phyloP scores from a whole-genome alignment of 2,113 vertebrate genomes.

The Collichthys lucidus region DNA sequence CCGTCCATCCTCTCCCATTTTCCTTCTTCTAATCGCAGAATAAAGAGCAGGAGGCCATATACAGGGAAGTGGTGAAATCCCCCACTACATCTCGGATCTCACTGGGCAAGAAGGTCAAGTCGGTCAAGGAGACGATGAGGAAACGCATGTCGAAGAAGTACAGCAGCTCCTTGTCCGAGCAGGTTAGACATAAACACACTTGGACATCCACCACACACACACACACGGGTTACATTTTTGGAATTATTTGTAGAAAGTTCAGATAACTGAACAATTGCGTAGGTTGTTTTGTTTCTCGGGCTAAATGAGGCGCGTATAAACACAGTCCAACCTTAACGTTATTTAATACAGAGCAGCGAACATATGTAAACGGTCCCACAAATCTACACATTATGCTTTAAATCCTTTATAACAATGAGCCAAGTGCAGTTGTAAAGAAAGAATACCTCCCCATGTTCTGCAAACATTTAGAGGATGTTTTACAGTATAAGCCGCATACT shows the following conservation, averaged over 20 bases:
- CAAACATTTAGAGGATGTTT: slow-evolving; percentile 65
- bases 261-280: background rate
- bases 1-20: background rate
- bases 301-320: background rate
- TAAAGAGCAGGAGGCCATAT: slow-evolving; percentile 93
- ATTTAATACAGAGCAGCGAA: background rate
- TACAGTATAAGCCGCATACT: slow-evolving; percentile 48
- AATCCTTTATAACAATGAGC: background rate
- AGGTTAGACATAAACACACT: slow-evolving; percentile 83
- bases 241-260: background rate
- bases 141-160: slow-evolving; percentile 99
- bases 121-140: slow-evolving; percentile 99
- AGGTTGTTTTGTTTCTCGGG: background rate
- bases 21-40: slow-evolving; percentile 72
- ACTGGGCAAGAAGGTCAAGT: slow-evolving; percentile 98
- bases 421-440: slow-evolving; percentile 24
- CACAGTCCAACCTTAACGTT: background rate
- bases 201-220: background rate
- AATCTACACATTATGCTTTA: slow-evolving; percentile 16
- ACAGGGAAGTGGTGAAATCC: slow-evolving; percentile 95
- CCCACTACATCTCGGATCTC: slow-evolving; percentile 95
- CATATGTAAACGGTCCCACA: slow-evolving; percentile 9
- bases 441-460: slow-evolving; percentile 23
- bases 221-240: background rate
- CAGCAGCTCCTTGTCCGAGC: slow-evolving; percentile 92